Conservation (phyloP, 2,888 invertebrate species). For the Digitonthophagus gazella region DNA sequence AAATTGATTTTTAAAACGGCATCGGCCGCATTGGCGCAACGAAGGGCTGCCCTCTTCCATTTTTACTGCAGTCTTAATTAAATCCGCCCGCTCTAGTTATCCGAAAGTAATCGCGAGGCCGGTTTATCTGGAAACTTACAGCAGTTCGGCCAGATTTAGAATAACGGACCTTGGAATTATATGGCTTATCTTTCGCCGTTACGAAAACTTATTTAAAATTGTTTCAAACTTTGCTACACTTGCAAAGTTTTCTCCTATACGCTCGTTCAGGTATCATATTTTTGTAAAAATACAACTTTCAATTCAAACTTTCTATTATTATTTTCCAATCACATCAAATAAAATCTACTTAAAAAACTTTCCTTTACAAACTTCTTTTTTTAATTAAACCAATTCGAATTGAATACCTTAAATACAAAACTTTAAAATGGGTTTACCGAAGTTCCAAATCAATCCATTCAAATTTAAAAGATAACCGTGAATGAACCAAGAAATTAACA, state of each 20-base stretch:
- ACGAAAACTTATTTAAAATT: background rate
- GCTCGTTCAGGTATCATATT: background rate
- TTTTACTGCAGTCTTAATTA: conserved; percentile 12
- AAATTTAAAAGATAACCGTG: background rate
- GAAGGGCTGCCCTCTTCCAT: background rate
- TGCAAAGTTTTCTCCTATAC: background rate
- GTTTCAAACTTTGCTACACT: background rate
- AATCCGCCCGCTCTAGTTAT: conserved; percentile 9
- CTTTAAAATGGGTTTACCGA: too few relatives aligned
- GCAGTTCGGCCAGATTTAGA: background rate
- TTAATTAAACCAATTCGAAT: too few relatives aligned
- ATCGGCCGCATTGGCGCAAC: background rate
- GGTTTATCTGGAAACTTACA: background rate
- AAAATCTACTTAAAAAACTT: too few relatives aligned
- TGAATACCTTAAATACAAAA: too few relatives aligned
- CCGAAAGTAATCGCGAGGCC: conserved; percentile 5
- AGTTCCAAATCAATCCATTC: background rate
- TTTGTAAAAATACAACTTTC: background rate
- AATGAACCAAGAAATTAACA: background rate
- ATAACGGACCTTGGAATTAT: background rate
- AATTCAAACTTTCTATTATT: background rate
- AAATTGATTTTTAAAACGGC: background rate
- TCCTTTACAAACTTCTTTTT: too few relatives aligned
- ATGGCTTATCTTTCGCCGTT: background rate
- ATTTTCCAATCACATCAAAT: background rate